phyloP scores from a whole-genome alignment of 2,113 vertebrate genomes.

The Hydropotes inermis region DNA sequence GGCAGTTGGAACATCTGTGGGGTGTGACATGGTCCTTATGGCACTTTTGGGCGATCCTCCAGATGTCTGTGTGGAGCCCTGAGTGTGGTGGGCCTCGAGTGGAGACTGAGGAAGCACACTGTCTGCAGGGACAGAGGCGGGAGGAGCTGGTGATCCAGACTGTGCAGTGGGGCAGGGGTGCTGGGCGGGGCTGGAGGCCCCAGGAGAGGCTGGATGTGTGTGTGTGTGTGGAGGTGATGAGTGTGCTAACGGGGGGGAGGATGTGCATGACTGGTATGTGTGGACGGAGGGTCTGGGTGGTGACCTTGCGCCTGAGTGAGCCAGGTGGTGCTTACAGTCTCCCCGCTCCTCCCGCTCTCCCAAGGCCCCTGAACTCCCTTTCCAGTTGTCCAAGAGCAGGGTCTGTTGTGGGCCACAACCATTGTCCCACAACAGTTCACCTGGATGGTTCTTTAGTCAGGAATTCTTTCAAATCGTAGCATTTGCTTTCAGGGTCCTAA shows the following conservation, averaged over 20 bases:
- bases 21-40: too few relatives aligned
- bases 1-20: too few relatives aligned
- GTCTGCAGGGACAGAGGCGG: rapidly evolving
- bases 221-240: background rate
- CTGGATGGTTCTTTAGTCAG: background rate
- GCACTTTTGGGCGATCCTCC: background rate
- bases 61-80: too few relatives aligned
- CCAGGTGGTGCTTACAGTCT: rapidly evolving
- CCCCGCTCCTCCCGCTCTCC: rapidly evolving
- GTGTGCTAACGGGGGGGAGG: background rate
- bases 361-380: background rate
- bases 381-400: too few relatives aligned
- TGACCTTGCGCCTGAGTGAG: background rate
- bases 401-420: rapidly evolving
- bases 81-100: rapidly evolving
- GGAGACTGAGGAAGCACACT: background rate
- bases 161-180: rapidly evolving
- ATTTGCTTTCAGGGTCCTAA: background rate
- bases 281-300: rapidly evolving
- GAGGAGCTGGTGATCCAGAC: too few relatives aligned
- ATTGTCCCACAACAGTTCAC: too few relatives aligned
- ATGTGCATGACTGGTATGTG: background rate
- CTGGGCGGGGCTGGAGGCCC: rapidly evolving
- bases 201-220: background rate
- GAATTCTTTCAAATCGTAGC: rapidly evolving